phyloP scores from a whole-genome alignment of 92 coral and sea anemone genomes.

The Meandrina meandrites region DNA sequence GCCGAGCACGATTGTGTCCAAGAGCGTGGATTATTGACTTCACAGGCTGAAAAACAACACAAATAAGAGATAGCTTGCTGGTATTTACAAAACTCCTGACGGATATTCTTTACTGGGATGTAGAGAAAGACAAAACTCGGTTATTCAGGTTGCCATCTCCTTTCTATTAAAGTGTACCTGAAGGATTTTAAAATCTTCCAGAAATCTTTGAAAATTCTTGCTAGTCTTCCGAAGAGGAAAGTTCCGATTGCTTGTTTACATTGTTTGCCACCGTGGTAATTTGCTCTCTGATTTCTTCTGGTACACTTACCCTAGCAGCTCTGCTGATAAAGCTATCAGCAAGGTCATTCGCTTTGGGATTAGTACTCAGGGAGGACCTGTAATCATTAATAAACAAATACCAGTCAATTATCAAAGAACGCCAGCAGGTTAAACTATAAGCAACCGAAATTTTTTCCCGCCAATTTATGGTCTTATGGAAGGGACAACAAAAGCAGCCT shows the following conservation, averaged over 20 bases:
- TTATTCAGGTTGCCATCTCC: too few relatives aligned
- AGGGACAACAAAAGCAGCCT: too few relatives aligned
- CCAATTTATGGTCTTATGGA: too few relatives aligned
- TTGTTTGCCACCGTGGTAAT: neutral
- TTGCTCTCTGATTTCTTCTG: neutral
- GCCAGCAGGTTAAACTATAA: too few relatives aligned
- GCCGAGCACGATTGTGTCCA: constrained; percentile 98
- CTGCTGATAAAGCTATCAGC: constrained; percentile 88
- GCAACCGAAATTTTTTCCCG: too few relatives aligned
- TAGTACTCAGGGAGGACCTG: constrained; percentile 89
- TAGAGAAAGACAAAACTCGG: too few relatives aligned
- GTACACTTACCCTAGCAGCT: constrained; percentile 83
- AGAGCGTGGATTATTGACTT: constrained; percentile 90
- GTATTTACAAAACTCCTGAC: neutral
- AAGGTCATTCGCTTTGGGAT: constrained; percentile 86
- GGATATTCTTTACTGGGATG: neutral
- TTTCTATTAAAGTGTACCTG: too few relatives aligned
- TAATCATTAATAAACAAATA: neutral
- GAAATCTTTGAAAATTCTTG: neutral
- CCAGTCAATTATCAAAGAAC: neutral
- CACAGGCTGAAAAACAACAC: constrained; percentile 66
- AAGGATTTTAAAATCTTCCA: too few relatives aligned
- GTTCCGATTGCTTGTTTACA: neutral
- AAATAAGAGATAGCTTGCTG: too few relatives aligned
- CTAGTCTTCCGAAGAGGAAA: neutral